These are phyloP conservation scores for Pteropus alecto DNA, from an alignment of 2,113 vertebrate genomes.

Conservation along the genomic window DNA sequence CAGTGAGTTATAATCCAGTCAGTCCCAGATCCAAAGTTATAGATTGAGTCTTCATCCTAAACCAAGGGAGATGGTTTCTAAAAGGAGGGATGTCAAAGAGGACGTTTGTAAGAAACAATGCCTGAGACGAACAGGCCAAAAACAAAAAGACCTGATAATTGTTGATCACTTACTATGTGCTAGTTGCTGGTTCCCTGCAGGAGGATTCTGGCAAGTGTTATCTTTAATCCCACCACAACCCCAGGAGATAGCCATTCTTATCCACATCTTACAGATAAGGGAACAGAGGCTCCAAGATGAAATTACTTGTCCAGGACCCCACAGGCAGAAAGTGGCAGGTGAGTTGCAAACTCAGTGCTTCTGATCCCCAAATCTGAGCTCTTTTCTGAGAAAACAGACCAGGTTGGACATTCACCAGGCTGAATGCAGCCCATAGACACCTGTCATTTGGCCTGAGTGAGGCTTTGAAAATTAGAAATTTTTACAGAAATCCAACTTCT, in stretches of 20 bases:
- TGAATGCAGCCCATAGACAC: neutral
- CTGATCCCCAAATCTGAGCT: neutral
- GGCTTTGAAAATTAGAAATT: neutral
- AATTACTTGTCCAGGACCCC: neutral
- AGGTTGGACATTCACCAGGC: neutral
- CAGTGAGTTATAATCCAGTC: neutral
- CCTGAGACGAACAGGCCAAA: neutral
- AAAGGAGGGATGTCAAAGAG: neutral
- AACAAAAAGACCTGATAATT: neutral
- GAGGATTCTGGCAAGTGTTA: neutral
- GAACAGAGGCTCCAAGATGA: neutral
- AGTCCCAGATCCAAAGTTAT: neutral
- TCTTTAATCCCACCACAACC: neutral
- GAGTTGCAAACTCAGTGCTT: neutral
- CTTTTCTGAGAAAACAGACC: neutral
- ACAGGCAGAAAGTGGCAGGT: neutral
- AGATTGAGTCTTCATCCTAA: neutral
- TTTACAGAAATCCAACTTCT: slow-evolving; percentile 7
- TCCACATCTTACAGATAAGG: neutral
- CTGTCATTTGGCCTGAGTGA: neutral
- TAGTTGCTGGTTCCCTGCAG: neutral
- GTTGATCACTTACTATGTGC: neutral
- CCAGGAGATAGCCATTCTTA: neutral
- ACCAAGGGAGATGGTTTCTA: neutral
- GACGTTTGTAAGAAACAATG: neutral